Base-by-base conservation (phyloP, 1,140 invertebrate species). In the Cecropterus lyciades region DNA sequence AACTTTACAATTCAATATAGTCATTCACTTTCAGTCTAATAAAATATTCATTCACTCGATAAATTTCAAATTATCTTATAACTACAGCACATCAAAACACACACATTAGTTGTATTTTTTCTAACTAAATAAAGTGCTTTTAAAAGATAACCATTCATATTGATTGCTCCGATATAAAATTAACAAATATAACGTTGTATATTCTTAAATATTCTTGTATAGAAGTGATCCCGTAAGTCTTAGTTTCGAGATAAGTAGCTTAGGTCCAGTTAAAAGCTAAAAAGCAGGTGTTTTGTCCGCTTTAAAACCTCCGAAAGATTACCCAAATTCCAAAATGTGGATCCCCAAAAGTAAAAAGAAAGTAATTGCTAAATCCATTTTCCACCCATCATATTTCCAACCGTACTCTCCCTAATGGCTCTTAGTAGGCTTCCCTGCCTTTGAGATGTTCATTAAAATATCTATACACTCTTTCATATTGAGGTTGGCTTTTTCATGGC, bases 371-470 rank as follows among this genome's bases (percentile, higher is more conserved):
- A 60, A 60, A 60, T 48, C 56, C 56, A 60, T 60, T 57, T 57
- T 15, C 55, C 20, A 57, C 55, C 55, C 55, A 57, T 57, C 55
- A 57, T 57, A 43, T 57, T 60, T 46, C 43, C 43, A 59, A 59
- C 56, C 20, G 20, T 37, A 60, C 56, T 48, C 43, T n/a, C 56
- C 56, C 56, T 59, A 59, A 59, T 59, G 56, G 56, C 56, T 45
- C 56, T 59, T 59, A 59, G 42, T 45, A 59, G 56, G 56, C 56
- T 33, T 59, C 43, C 43, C 43, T 13, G 33, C 53, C 43, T 59
- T 59, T 59, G 56, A 59, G 45, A 16, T 59, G 43, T 59, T 59
- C 56, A 59, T 59, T 59, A 59, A 59, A 59, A 59, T 59, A 59
- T 59, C 56, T 59, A 59, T 59, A 59, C 56, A 24, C 42, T 46